These are phyloP conservation scores for Neosilurus mollespiculum DNA, from an alignment of 2,797 vertebrate genomes.

Conservation along the genomic window DNA sequence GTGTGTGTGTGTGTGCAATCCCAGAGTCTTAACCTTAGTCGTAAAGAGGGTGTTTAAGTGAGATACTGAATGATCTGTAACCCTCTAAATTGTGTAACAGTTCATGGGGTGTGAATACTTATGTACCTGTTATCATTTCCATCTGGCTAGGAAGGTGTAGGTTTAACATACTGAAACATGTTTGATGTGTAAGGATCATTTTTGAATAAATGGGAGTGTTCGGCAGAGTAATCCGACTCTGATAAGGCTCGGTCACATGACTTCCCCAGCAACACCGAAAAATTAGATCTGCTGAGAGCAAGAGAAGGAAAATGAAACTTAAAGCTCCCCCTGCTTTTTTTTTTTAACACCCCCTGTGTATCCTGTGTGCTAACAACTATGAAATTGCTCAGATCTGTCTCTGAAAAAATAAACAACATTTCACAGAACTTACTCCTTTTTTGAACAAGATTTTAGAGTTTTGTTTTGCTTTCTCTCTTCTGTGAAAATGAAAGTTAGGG, in stretches of 20 bases:
- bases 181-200: background rate
- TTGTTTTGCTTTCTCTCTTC: background rate
- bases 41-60: background rate
- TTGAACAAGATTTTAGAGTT: background rate
- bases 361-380: background rate
- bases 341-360: conserved; percentile 6
- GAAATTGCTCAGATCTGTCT: background rate
- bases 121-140: background rate
- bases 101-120: background rate
- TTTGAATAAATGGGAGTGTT: conserved; percentile 13
- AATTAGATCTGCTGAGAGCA: conserved; percentile 39
- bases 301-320: conserved; percentile 65
- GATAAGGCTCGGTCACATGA: conserved; percentile 43
- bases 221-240: background rate
- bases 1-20: no score
- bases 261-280: conserved; percentile 31
- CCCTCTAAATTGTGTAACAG: background rate
- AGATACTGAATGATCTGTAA: background rate
- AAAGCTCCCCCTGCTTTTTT: conserved; percentile 36
- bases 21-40: no score
- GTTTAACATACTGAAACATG: no score
- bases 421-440: background rate
- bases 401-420: background rate
- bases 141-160: background rate
- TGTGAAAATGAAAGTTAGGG: conserved; percentile 36